phyloP scores from a whole-genome alignment of 2,888 invertebrate species.

The Meiosimyza decipiens region DNA sequence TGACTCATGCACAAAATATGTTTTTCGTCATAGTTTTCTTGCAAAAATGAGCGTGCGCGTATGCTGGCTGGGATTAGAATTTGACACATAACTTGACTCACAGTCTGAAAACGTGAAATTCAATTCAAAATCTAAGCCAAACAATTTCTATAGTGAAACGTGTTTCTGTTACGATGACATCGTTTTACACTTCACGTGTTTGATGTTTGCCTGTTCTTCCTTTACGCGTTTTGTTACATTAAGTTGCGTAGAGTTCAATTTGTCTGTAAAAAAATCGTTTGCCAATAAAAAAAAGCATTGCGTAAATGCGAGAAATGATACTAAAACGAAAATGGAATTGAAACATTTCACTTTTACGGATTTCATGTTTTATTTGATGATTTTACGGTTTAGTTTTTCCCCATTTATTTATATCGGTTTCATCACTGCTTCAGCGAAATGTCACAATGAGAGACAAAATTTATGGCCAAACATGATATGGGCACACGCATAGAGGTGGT shows the following conservation, averaged over 20 bases:
- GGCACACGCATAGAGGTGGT: too few relatives aligned
- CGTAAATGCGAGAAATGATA: slow-evolving; percentile 10
- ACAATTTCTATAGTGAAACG: slow-evolving; percentile 16
- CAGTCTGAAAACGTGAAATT: background rate
- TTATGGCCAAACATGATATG: background rate
- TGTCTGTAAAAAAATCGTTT: background rate
- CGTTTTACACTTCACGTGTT: slow-evolving; percentile 5
- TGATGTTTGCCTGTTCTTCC: background rate
- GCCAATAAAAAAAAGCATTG: slow-evolving; percentile 17
- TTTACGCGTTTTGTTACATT: background rate
- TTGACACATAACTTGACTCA: too few relatives aligned
- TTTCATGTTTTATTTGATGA: background rate
- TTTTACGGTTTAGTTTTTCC: background rate
- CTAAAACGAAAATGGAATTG: slow-evolving; percentile 11
- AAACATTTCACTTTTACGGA: too few relatives aligned
- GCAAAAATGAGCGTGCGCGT: too few relatives aligned
- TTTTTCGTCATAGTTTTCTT: too few relatives aligned
- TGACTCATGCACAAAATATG: too few relatives aligned
- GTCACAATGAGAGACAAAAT: background rate
- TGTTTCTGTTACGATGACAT: slow-evolving; percentile 11
- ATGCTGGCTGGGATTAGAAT: too few relatives aligned
- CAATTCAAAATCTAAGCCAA: slow-evolving; percentile 14
- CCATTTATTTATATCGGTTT: too few relatives aligned
- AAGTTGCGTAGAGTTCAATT: slow-evolving; percentile 3
- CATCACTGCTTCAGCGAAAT: background rate